Percentiles rank a stretch among this genome's conserved stretches.
phyloP scores from a whole-genome alignment of 2,888 invertebrate species.

The Nomada lathburiana region DNA sequence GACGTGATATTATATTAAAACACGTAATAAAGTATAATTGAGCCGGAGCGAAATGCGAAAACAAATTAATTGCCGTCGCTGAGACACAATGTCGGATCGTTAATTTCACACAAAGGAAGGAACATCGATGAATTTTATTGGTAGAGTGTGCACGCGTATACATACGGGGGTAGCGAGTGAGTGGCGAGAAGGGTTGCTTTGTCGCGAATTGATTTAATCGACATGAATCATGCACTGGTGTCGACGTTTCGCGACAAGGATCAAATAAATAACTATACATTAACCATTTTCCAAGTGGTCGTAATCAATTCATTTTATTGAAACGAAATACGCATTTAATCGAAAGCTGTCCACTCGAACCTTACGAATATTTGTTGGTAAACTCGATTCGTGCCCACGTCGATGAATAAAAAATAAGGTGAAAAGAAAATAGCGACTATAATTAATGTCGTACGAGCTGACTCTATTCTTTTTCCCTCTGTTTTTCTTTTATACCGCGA shows the following conservation, averaged over 20 bases:
- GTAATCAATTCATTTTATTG: background rate
- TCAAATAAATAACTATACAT: constrained; percentile 4
- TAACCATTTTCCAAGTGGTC: background rate
- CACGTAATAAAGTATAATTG: constrained; percentile 39
- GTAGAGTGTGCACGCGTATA: background rate
- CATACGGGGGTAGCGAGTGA: too few relatives aligned
- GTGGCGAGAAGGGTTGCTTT: background rate
- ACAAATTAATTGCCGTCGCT: constrained; percentile 44
- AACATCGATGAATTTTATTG: constrained; percentile 33
- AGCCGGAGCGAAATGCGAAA: constrained; percentile 26
- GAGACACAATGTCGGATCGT: constrained; percentile 29
- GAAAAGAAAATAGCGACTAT: too few relatives aligned
- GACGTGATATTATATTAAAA: constrained; percentile 38
- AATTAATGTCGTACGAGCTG: too few relatives aligned
- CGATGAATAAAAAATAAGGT: background rate
- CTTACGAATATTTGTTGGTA: background rate
- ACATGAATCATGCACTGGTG: constrained; percentile 16
- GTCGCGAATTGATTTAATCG: constrained; percentile 24
- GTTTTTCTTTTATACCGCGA: background rate
- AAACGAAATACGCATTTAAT: background rate
- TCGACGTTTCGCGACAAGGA: constrained; percentile 12
- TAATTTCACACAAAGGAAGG: constrained; percentile 35
- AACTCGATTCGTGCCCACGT: background rate
- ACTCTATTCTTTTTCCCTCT: background rate
- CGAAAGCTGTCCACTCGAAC: background rate